Evolutionary conservation across 2,113 vertebrate genomes (phyloP).

Genomic region (Myotis yumanensis): DNA sequence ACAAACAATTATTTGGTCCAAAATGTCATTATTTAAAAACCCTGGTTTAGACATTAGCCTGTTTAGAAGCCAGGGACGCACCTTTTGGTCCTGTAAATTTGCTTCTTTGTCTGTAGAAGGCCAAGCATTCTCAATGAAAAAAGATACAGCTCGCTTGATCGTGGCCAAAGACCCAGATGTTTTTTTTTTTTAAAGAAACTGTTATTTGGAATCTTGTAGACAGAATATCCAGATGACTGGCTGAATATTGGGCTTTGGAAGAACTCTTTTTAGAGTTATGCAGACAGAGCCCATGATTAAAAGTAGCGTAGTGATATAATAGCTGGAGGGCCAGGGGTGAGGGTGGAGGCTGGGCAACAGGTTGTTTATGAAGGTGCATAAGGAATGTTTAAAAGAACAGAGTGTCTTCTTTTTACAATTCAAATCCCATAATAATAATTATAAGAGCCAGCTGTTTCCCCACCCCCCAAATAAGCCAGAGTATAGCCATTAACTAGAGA

Average conservation of each 20-base stretch:
- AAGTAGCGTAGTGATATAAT: background rate
- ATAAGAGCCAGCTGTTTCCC: constrained; percentile 60
- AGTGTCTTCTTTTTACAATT: constrained; percentile 47
- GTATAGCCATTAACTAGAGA: constrained; percentile 58
- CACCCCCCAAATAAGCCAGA: constrained; percentile 30
- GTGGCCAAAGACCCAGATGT: constrained; percentile 27
- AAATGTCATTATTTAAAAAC: background rate
- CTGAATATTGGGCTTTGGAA: background rate
- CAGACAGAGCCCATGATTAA: background rate
- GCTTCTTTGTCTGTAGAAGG: constrained; percentile 2
- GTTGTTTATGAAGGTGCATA: background rate
- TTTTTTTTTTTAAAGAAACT: background rate
- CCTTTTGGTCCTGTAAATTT: background rate
- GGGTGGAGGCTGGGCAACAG: no score
- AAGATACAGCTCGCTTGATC: background rate
- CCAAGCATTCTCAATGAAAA: constrained; percentile 2
- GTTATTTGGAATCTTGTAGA: background rate
- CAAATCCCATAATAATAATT: constrained; percentile 58
- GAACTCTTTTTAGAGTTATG: background rate
- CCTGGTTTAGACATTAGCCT: background rate
- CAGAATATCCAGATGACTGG: background rate
- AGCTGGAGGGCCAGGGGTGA: background rate
- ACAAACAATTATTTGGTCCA: background rate
- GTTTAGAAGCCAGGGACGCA: background rate
- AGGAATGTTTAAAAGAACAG: constrained; percentile 46